A percentile compares a stretch with the other conserved stretches of the same genome.
These are phyloP conservation scores for Neoscelio sp. DNA, from an alignment of 2,888 invertebrate genomes.

Conservation along the genomic window DNA sequence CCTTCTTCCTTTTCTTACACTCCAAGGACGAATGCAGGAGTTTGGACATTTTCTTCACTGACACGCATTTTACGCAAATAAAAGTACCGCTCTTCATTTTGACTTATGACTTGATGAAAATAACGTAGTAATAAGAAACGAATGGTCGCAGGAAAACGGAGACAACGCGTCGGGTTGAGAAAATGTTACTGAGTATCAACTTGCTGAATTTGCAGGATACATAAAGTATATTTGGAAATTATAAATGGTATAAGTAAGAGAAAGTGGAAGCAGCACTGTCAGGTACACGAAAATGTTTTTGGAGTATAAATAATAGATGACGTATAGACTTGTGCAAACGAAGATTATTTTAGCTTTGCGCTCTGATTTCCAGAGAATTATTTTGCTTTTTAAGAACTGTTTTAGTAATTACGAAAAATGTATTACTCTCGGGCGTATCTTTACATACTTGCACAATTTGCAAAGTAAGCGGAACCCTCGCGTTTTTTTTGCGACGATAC, in stretches of 20 bases:
- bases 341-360: slow-evolving; percentile 58
- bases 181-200: slow-evolving; percentile 55
- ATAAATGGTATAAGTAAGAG: slow-evolving; percentile 61
- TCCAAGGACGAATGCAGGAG: slow-evolving; percentile 5
- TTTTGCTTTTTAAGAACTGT: slow-evolving; percentile 55
- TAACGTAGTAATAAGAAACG: slow-evolving; percentile 57
- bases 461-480: slow-evolving; percentile 43
- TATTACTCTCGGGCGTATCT: slow-evolving; percentile 51
- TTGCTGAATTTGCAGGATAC: slow-evolving; percentile 61
- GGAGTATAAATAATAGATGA: slow-evolving; percentile 59
- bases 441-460: slow-evolving; percentile 8
- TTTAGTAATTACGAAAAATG: slow-evolving; percentile 61
- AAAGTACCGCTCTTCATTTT: slow-evolving; percentile 31
- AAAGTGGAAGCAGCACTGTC: slow-evolving; percentile 55
- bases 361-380: slow-evolving; percentile 55
- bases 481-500: slow-evolving; percentile 31
- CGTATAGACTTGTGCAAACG: slow-evolving; percentile 55
- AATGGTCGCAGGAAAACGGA: slow-evolving; percentile 27
- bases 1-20: slow-evolving; percentile 19
- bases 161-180: slow-evolving; percentile 37
- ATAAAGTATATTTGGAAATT: slow-evolving; percentile 64
- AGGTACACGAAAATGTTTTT: slow-evolving; percentile 62
- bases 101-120: slow-evolving; percentile 50
- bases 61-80: slow-evolving; percentile 56
- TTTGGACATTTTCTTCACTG: slow-evolving; percentile 51